Base-by-base conservation (phyloP, 2,797 vertebrate species). In the Telmatherina bonti region DNA sequence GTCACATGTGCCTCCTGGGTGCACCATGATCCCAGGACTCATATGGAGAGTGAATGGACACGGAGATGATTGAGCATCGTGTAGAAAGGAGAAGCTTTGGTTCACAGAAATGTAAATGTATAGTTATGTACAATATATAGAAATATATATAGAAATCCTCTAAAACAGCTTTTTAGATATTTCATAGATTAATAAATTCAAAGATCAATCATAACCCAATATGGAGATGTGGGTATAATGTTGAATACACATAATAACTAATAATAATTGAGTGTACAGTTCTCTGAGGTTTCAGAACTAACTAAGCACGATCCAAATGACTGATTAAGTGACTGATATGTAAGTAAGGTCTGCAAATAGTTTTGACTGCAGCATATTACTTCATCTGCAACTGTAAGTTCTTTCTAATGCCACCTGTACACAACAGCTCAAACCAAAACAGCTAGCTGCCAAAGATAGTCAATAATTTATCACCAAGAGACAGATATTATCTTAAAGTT, bases 21-120 rank as follows among this genome's bases (percentile, higher is more conserved):
- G 68, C 59, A 59, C 57, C 1, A 62, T 27, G 71, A 85, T 79
- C 77, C 84, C 82, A 81, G 74, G 66, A 60, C 85, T 93, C 89
- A 91, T 89, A 91, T 65, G 67, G 61, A 82, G 68, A 63, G 27
- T 51, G 79, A 72, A 70, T 54, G 58, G 66, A 49, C 5, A 62
- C 62, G 60, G 16, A 63, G 26, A 27, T 33, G 35, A 60, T 8
- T 61, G 63, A 45, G 26, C 15, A 59, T n/a, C n/a, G 20, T 12
- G 57, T 38, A 55, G 33, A 69, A 38, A 53, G 13, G 26, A 54
- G 27, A 30, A 54, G 38, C 43, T 54, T 54, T 53, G 26, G 49
- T 20, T 15, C 24, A 7, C 67, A 45, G 16, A 45, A n/a, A 7
- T n/a, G 20, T 45, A 45, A 45, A 45, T 45, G 20, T 4, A n/a